Percentiles rank a stretch among this genome's conserved stretches.
Evolutionary conservation across 2,888 invertebrate species (phyloP).

Genomic region (Agapostemon virescens): DNA sequence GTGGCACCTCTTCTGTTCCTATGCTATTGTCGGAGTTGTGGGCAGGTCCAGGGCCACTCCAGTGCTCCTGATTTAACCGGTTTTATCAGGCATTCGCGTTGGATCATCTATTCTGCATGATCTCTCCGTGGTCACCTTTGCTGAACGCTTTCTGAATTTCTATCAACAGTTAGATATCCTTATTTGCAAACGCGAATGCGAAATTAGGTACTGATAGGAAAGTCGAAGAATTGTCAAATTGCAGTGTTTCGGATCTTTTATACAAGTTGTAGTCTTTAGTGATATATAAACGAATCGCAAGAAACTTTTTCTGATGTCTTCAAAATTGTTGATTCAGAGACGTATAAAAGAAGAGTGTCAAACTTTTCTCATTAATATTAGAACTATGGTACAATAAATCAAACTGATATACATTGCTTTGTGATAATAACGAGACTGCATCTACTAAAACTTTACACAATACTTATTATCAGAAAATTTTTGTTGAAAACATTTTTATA

Average conservation of each 20-base stretch:
- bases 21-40: slow-evolving; percentile 53
- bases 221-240: not conserved
- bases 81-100: slow-evolving; percentile 6
- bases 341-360: too few relatives aligned
- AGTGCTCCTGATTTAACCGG: slow-evolving; percentile 18
- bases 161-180: not conserved
- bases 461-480: too few relatives aligned
- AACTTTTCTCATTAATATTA: too few relatives aligned
- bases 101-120: slow-evolving; percentile 12
- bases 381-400: too few relatives aligned
- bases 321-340: too few relatives aligned
- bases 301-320: too few relatives aligned
- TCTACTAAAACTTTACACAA: too few relatives aligned
- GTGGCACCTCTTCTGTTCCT: slow-evolving; percentile 56
- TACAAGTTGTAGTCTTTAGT: not conserved
- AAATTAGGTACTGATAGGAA: not conserved
- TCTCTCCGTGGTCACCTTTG: not conserved
- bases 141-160: not conserved
- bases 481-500: too few relatives aligned
- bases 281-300: not conserved
- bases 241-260: too few relatives aligned
- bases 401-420: too few relatives aligned
- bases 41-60: slow-evolving; percentile 31
- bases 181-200: not conserved
- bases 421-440: too few relatives aligned